Evolutionary conservation across 2,797 vertebrate species (phyloP), one percentile per base, ranked within the genome.

Genomic region (Pangasius krempfi): DNA sequence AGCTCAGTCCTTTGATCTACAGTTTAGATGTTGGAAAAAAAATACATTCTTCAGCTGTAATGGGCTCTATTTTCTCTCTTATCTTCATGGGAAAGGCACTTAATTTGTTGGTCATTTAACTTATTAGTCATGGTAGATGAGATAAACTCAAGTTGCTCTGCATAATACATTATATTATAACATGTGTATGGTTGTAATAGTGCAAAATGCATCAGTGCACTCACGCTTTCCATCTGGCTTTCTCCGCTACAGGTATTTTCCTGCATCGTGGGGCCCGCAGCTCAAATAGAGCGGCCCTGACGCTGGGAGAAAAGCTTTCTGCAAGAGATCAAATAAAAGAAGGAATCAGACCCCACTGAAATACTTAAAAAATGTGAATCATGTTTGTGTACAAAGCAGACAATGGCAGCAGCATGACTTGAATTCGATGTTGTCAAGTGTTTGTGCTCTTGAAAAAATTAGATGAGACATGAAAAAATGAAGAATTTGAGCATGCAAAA

Each of bases 161-260:
- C 54, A 37, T 52, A 40, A 56, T n/a, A 73, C 12, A 50, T 68
- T 44, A 33, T 75, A 37, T 79, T 72, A 37, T 86, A 44, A 25
- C 81, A 37, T 85, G 54, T 78, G 64, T 73, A 52, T 37, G 22
- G 62, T 47, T 62, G 30, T 30, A 52, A 14, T 25, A 27, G 12
- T 13, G n/a, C 20, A 44, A 72, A 87, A 78, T 20, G 7, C 30
- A 85, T 58, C 16, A 56, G 5, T 88, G 62, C 27, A 92, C 92
- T 92, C 84, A 92, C 92, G 20, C 84, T 92, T 52, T 92, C 92
- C 88, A 89, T 87, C 22, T 91, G 91, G 87, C 66, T 90, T 83
- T 88, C 91, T 52, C 86, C 87, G 4, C 89, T 87, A 79, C 87
- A 89, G 81, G 89, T 87, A 90, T 92, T 91, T 52, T 92, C 91